A percentile compares a stretch with the other conserved stretches of the same genome.
Evolutionary conservation across 2,888 invertebrate genomes (phyloP).

Genomic region (Stratiomys singularior): DNA sequence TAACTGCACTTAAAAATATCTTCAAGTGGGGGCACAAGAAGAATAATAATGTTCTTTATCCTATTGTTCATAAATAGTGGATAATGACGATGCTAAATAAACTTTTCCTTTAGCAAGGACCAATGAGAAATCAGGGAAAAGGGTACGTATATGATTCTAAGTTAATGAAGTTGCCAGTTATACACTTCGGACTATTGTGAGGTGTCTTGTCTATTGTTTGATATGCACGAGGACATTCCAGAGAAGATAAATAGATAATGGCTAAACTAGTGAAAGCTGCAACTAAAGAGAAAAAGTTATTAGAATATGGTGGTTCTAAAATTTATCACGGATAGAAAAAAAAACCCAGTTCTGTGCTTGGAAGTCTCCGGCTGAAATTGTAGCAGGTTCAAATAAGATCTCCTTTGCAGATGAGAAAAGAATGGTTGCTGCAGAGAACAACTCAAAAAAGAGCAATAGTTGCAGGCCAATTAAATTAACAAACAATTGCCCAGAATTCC

Average conservation of each 20-base stretch:
- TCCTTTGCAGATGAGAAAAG: not conserved
- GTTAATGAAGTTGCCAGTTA: slow-evolving; percentile 26
- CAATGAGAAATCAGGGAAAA: not conserved
- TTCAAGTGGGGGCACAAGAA: slow-evolving; percentile 20
- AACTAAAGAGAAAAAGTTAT: not conserved
- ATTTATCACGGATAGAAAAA: too few species aligned
- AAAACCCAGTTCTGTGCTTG: too few species aligned
- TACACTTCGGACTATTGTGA: not conserved
- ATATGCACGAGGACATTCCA: not conserved
- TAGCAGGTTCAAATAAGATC: not conserved
- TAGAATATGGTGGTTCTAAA: too few species aligned
- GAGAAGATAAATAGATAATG: not conserved
- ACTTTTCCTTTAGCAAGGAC: slow-evolving; percentile 2
- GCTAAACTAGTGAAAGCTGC: not conserved
- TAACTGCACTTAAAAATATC: slow-evolving; percentile 27
- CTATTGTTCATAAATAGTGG: slow-evolving; percentile 31
- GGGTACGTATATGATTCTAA: not conserved
- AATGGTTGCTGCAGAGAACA: not conserved
- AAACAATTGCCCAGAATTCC: not conserved
- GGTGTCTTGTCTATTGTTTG: not conserved
- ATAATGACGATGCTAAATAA: slow-evolving; percentile 34
- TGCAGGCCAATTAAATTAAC: not conserved
- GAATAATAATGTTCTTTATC: slow-evolving; percentile 25
- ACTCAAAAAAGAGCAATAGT: not conserved
- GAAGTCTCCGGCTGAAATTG: too few species aligned